These are phyloP conservation scores for Drosophila subpulchrella DNA, from an alignment of 1,140 invertebrate genomes.

Conservation along the genomic window DNA sequence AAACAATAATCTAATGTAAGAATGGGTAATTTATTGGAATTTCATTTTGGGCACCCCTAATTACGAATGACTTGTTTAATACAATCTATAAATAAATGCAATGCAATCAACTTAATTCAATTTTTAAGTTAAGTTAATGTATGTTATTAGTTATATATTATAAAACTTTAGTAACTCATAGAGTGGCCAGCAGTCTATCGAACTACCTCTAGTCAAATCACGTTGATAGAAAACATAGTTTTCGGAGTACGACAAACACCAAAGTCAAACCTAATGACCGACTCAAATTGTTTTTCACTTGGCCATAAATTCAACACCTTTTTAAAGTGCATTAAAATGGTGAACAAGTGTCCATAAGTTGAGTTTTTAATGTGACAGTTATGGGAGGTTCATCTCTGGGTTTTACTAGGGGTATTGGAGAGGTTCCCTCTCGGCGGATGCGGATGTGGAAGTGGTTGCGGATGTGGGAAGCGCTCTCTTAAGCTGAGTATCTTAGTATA, in stretches of 20 bases:
- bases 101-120: too few relatives aligned
- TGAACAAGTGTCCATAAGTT: slow-evolving; percentile 15
- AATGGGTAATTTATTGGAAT: not conserved
- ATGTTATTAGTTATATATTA: too few relatives aligned
- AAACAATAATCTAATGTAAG: not conserved
- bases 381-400: slow-evolving; percentile 13
- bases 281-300: slow-evolving; percentile 6
- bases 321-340: slow-evolving; percentile 1
- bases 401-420: not conserved
- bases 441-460: slow-evolving; percentile 18
- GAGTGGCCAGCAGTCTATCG: too few relatives aligned
- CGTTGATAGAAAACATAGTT: not conserved
- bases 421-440: slow-evolving; percentile 26
- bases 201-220: not conserved
- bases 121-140: too few relatives aligned
- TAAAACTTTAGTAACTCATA: too few relatives aligned
- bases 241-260: not conserved
- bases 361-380: slow-evolving; percentile 20
- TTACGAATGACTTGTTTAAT: not conserved
- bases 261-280: slow-evolving; percentile 4
- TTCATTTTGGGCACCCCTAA: not conserved
- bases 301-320: slow-evolving; percentile 10
- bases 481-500: slow-evolving; percentile 30
- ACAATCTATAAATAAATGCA: not conserved
- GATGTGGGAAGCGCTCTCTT: slow-evolving; percentile 33